Conservation (phyloP, 2,888 invertebrate genomes). For the Petrolisthes manimaculis region DNA sequence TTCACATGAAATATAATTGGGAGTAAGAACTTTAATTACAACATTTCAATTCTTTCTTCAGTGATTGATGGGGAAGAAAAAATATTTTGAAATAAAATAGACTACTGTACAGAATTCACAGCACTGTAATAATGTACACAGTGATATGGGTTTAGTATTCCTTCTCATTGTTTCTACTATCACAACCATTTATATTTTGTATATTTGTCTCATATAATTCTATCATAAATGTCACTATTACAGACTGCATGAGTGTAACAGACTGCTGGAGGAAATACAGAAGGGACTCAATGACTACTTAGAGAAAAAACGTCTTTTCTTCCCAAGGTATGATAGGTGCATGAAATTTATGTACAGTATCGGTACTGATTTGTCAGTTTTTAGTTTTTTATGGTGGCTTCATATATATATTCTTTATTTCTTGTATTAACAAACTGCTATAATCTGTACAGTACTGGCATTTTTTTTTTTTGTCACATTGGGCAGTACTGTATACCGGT, state of each 20-base stretch:
- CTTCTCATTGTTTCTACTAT: too few relatives aligned
- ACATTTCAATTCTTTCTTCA: too few relatives aligned
- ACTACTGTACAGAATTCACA: too few relatives aligned
- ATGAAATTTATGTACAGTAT: neutral
- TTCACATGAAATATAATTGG: too few relatives aligned
- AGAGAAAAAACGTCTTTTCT: slow-evolving; percentile 85
- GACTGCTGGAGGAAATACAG: slow-evolving; percentile 82
- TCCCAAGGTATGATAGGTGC: slow-evolving; percentile 73
- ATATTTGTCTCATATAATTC: neutral
- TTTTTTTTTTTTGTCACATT: slow-evolving; percentile 5
- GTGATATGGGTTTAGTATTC: too few relatives aligned
- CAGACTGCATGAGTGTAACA: slow-evolving; percentile 76
- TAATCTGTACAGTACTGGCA: neutral
- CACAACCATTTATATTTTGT: too few relatives aligned
- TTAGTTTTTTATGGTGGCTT: neutral
- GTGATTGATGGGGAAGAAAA: too few relatives aligned
- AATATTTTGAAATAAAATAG: too few relatives aligned
- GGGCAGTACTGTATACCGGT: neutral
- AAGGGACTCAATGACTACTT: slow-evolving; percentile 86
- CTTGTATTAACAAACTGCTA: neutral
- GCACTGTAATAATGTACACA: too few relatives aligned
- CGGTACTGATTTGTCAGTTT: neutral
- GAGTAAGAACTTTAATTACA: too few relatives aligned
- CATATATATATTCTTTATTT: neutral
- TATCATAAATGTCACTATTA: neutral